Evolutionary conservation across 2,797 vertebrate species (phyloP), one percentile per base, ranked within the genome.

Genomic region (Bryconaethiops microstoma): DNA sequence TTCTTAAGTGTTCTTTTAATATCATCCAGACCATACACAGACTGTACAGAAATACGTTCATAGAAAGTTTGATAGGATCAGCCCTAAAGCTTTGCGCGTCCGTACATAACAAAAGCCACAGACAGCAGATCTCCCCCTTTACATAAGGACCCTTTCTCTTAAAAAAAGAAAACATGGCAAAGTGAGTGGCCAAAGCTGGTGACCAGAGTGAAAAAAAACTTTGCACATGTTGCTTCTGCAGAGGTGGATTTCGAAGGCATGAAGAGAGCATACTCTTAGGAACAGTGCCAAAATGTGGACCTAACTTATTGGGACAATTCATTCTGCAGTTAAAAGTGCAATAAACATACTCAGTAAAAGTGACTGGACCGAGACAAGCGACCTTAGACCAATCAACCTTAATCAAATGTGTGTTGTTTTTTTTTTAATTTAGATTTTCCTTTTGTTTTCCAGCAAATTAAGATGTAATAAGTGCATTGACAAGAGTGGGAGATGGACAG

Each of bases 401-500:
- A 25, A 50, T 70, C 35, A 16, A 1, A 48, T 39, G n/a, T 29
- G 29, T n/a, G n/a, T n/a, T n/a, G 29, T 29, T 16, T 6, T 16
- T 50, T 50, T 50, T 13, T 70, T 19, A 42, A 25, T 57, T 59
- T 76, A 70, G 59, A 81, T 62, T 55, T 71, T 19, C 25, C 39
- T 71, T 70, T 81, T 29, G 40, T 81, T 72, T 72, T 52, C 54
- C 50, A 8, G 9, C 23, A 77, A 65, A 39, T 57, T 74, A 82
- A 77, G 59, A 72, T 63, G 59, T 7, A 40, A 1, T 42, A 21
- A 35, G 39, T 40, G n/a, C 39, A 42, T 21, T 19, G 39, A 14
- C 16, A 16, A 40, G 35, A 39, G 63, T 17, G 5, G 42, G 39
- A 68, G 25, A 64, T 35, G 62, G 9, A 59, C 19, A 21, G 60